These are phyloP conservation scores for Palaemon carinicauda DNA, from an alignment of 1,140 invertebrate species.

Conservation along the genomic window DNA sequence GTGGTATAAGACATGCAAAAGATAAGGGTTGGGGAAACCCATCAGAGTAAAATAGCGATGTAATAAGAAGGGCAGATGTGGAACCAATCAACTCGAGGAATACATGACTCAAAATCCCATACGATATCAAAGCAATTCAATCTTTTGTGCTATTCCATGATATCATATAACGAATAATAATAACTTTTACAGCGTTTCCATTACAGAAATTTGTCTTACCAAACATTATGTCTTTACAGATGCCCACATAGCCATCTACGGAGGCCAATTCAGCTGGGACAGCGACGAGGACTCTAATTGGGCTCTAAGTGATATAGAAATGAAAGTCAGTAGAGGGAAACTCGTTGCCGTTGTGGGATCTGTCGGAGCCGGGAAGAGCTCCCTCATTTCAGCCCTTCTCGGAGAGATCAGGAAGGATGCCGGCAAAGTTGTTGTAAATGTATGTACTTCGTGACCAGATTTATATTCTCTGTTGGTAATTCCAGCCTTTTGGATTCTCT, in stretches of 20 bases:
- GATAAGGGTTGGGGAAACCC: too few relatives aligned
- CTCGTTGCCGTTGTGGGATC: conserved; percentile 71
- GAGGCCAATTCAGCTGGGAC: conserved; percentile 68
- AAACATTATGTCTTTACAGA: background rate
- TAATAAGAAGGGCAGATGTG: too few relatives aligned
- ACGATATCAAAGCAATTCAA: too few relatives aligned
- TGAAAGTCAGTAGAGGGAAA: conserved; percentile 62
- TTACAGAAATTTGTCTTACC: background rate
- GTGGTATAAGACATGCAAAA: too few relatives aligned
- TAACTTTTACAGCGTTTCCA: too few relatives aligned
- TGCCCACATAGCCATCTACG: conserved; percentile 64
- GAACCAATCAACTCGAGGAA: too few relatives aligned
- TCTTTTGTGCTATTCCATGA: too few relatives aligned
- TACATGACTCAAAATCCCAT: too few relatives aligned
- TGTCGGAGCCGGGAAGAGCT: conserved; percentile 73
- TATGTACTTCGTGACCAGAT: background rate
- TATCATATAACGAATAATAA: too few relatives aligned
- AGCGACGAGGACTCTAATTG: conserved; percentile 60
- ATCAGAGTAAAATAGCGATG: too few relatives aligned
- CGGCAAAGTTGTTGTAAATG: conserved; percentile 63
- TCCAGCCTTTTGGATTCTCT: too few relatives aligned
- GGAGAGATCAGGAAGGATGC: conserved; percentile 68
- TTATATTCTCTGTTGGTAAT: background rate
- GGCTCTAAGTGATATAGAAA: conserved; percentile 65
- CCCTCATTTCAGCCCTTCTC: conserved; percentile 69